phyloP scores from a whole-genome alignment of 2,113 vertebrate genomes.

The Salvelinus namaycush region DNA sequence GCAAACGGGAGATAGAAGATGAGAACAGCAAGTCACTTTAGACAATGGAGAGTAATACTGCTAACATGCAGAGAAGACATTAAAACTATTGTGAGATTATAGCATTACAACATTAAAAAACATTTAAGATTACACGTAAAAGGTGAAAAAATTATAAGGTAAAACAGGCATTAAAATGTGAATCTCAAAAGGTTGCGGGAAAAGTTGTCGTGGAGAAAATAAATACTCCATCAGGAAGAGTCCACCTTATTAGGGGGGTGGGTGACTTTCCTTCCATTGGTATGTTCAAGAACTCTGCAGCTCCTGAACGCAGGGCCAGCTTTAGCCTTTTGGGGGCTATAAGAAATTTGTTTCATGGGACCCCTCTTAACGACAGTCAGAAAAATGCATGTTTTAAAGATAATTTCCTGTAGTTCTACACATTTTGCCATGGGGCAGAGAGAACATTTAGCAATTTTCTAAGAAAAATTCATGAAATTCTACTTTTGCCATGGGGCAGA shows the following conservation, averaged over 20 bases:
- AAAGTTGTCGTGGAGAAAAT: not conserved
- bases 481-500: no score
- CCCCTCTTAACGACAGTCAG: no score
- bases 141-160: not conserved
- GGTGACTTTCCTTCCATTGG: constrained; percentile 14
- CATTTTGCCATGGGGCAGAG: no score
- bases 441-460: no score
- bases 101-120: constrained; percentile 31
- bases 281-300: constrained; percentile 31
- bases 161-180: constrained; percentile 40
- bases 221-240: constrained; percentile 29
- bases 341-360: no score
- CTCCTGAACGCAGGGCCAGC: constrained; percentile 15
- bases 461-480: no score
- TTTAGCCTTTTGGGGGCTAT: no score
- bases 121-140: constrained; percentile 37
- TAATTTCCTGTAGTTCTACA: no score
- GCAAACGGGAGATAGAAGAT: no score
- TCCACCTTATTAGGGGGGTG: constrained; percentile 22
- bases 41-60: constrained; percentile 54
- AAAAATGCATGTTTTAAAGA: no score
- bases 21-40: no score
- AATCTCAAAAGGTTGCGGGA: not conserved
- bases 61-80: constrained; percentile 40
- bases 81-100: not conserved